These are phyloP conservation scores for Solenopsis fugax DNA, from an alignment of 1,140 invertebrate species.

Conservation along the genomic window DNA sequence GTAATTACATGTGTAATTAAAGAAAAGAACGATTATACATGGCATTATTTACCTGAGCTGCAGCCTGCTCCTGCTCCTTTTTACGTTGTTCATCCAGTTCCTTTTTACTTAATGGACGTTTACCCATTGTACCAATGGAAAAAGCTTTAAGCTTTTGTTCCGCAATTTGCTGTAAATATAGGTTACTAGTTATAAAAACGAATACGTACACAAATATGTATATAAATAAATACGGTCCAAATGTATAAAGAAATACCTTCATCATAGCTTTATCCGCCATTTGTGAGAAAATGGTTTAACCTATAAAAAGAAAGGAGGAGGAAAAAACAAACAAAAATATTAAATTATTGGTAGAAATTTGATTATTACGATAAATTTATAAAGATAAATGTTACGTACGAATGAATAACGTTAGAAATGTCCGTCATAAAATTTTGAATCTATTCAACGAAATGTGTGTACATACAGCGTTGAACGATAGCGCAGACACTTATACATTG, in stretches of 20 bases:
- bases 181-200: conserved; percentile 1
- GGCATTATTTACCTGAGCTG: conserved; percentile 88
- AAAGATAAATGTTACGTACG: not conserved
- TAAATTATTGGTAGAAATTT: not conserved
- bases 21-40: conserved; percentile 11
- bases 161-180: conserved; percentile 88
- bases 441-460: not conserved
- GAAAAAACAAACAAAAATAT: not conserved
- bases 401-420: conserved; percentile 1
- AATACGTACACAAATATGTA: conserved; percentile 1
- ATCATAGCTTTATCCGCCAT: conserved; percentile 85
- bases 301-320: conserved; percentile 44
- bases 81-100: conserved; percentile 95
- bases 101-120: conserved; percentile 93
- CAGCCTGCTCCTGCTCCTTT: conserved; percentile 95
- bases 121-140: conserved; percentile 94
- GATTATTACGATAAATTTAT: not conserved
- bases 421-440: not conserved
- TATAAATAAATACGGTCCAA: conserved; percentile 11
- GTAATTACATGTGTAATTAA: conserved; percentile 62
- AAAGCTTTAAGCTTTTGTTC: conserved; percentile 94
- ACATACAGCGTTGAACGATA: not conserved
- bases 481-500: not conserved
- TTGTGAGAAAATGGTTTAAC: conserved; percentile 64
- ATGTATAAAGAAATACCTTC: conserved; percentile 79